Base-by-base conservation (phyloP, 2,113 vertebrate species). In the Cyprinodon tularosa region DNA sequence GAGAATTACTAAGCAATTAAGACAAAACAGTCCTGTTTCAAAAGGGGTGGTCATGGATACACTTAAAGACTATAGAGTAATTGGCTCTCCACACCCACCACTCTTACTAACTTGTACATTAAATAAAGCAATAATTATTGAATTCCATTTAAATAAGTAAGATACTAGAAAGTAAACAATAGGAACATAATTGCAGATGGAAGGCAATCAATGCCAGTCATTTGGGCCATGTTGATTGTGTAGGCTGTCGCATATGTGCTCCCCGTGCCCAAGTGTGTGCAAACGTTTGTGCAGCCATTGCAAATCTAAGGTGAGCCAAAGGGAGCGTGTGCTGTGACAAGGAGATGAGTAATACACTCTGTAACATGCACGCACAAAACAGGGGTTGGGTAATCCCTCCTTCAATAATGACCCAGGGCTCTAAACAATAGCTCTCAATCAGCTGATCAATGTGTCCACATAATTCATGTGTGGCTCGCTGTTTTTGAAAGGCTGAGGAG, bases 41-140 rank as follows among this genome's bases (percentile, higher is more conserved):
- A 74, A 40, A 74, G 78, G 83, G 83, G 82, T 83, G 76, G 83
- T 77, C 70, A 84, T 66, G 14, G 63, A 86, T 79, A 83, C 83
- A 88, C 84, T 88, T 89, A 81, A 87, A 90, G 81, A 89, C 94
- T 94, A 91, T 95, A 92, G 95, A 92, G 94, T 95, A 94, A 86
- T 92, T 93, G 66, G 80, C 76, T 62, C 80, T 87, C 82, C 85
- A 86, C 89, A 82, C 89, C 89, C 84, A 93, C 89, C 96, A 96
- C 96, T 97, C 96, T 95, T 94, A 96, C 95, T 95, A 96, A 95
- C 96, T 97, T 97, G 97, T 98, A 97, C 96, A 97, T 97, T 98
- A 98, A 98, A 96, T 97, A 98, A 98, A 97, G 96, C 97, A 97
- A 99, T 98, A 98, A 97, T 98, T 98, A 99, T 99, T 96, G 97